Base-by-base conservation (phyloP, 2,888 invertebrate species). In the Drosophila pegasa region DNA sequence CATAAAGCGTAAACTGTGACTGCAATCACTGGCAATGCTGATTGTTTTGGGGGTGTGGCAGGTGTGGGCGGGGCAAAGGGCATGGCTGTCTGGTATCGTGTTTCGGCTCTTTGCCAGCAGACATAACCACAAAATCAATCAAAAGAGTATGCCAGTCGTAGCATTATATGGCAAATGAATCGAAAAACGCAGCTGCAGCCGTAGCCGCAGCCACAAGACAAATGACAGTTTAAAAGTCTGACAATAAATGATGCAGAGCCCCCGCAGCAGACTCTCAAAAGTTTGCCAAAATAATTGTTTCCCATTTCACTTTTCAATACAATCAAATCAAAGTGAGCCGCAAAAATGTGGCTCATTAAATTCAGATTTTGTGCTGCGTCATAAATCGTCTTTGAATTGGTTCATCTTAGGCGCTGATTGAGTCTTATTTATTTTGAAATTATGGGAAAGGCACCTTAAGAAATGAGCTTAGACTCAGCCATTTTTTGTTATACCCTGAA, bases 61-160 rank as follows among this genome's bases (percentile, higher is more conserved):
- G 14, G 18, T 14, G 33, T 2, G 10, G 18, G 31, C 1, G 16
- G 14, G 20, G 20, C 2, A 50, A 10, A 22, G 50, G 22, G 20
- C 48, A 10, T 14, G 9, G 20, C 20, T 35, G 22, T 37, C 29
- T 20, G 33, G 16, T 27, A 52, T 48, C 22, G 45, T 7, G 31
- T 38, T 38, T 16, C 51, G 56, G 7, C 27, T 25, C 29, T 38
- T 41, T 41, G 48, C 27, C 56, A 60, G 20, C 78, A 66, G 75
- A 60, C 61, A 54, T 45, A 59, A 80, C 82, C 82, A 75, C 83
- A 86, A 78, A 83, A 82, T 80, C 86, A 86, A 83, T 83, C 86
- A 86, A 70, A 45, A 67, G 65, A 60, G 71, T 58, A 37, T 43
- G 27, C 14, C 27, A 35, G 41, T 4, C 41, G 41, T 14, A 22